Base-by-base conservation (phyloP, 2,888 invertebrate genomes). In the Synanthedon andrenaeformis region DNA sequence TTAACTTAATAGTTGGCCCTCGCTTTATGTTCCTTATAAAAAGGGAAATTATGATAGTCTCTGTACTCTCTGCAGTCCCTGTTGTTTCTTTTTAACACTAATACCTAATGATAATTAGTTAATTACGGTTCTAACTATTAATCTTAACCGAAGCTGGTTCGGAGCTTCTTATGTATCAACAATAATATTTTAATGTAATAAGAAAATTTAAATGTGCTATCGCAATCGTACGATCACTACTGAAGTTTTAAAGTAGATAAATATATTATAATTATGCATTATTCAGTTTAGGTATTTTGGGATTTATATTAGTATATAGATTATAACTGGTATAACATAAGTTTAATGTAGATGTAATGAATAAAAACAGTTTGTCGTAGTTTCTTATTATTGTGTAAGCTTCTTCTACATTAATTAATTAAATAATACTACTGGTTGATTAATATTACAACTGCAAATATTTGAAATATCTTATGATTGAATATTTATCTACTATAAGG, bases 401-500 rank as follows among this genome's bases (percentile, higher is more conserved):
- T 88, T 88, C 86, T 86, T 88, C 86, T 85, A 86, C 84, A 76
- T 81, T 86, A 85, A 86, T 80, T 81, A 79, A 83, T 82, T 87
- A 87, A 86, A 82, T 86, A 84, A 83, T 84, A 85, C 79, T 83
- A 86, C 85, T 84, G 84, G 82, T 87, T 85, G 83, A 82, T 82
- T 83, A 87, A 85, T 87, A 87, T 85, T 88, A 88, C 88, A 82
- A 88, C 83, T 87, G 86, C 86, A 88, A 88, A 88, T 88, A 88
- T 86, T 88, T 87, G 85, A 88, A 80, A 86, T 88, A 88, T 87
- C 88, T 88, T 88, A 88, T 88, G 86, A 87, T 87, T 82, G 85
- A 82, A 87, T 87, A 87, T 87, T 87, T 88, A 88, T 88, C 86
- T 88, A 88, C 87, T 87, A 80, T 88, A 88, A 88, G 88, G 83